These are phyloP conservation scores for Hemibagrus wyckioides DNA, from an alignment of 2,113 vertebrate species.

Conservation along the genomic window DNA sequence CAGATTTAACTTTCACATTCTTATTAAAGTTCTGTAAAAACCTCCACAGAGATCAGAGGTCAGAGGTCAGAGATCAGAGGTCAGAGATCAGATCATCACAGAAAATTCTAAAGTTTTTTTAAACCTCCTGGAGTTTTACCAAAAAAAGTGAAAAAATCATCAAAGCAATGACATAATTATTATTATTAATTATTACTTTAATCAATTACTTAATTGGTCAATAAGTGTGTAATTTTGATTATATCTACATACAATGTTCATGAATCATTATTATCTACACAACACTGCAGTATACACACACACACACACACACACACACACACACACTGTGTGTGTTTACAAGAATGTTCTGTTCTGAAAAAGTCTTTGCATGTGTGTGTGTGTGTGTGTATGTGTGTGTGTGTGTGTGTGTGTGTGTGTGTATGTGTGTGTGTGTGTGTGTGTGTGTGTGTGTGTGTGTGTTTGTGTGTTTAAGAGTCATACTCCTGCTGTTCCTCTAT, in stretches of 20 bases:
- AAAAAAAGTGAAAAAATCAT: neutral
- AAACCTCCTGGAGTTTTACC: neutral
- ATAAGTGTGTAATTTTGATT: neutral
- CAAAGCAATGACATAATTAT: neutral
- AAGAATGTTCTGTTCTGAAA: constrained; percentile 6
- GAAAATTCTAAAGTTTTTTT: neutral
- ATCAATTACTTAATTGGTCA: neutral
- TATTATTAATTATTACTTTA: neutral
- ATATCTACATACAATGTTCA: neutral
- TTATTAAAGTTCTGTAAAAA: neutral
- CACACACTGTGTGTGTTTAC: neutral
- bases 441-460: constrained; percentile 1
- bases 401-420: neutral
- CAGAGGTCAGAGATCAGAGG: neutral
- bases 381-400: neutral
- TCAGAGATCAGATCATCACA: neutral
- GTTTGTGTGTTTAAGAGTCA: constrained; percentile 61
- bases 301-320: neutral
- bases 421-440: constrained; percentile 11
- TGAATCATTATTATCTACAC: neutral
- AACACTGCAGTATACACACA: neutral
- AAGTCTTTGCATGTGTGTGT: neutral
- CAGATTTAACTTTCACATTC: neutral
- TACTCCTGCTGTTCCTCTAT: constrained; percentile 73
- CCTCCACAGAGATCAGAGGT: neutral